Evolutionary conservation across 2,888 invertebrate genomes (phyloP), one percentile per base, ranked within the genome.

Genomic region (Calliopum simillimum): DNA sequence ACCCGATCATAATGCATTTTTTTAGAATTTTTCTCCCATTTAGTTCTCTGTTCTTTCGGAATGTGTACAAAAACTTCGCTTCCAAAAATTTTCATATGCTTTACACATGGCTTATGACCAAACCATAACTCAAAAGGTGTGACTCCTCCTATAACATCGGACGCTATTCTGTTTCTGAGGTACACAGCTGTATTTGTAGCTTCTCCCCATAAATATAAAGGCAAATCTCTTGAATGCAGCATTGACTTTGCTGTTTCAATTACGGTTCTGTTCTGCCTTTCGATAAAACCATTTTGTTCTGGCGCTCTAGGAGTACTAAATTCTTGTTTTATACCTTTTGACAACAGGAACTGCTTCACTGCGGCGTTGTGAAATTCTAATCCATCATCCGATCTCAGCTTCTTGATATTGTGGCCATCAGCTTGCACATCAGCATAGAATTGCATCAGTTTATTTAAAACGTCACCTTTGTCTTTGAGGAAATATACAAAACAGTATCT

Each of bases 401-500:
- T 59, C 69, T 19, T 46, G 46, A 44, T 66, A 67, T 33, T 63
- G 69, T 44, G 69, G 44, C 71, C 69, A 71, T 16, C 65, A 47
- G 47, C 61, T 65, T 43, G 61, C 6, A 65, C 67, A 33, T 70
- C 72, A 43, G 61, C 64, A 23, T 47, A 58, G 47, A 72, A 73
- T 43, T 74, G 64, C 68, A 61, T 72, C 4, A 75, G 44, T 21
- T 62, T 58, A 19, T 70, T 33, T 3, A 71, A 53, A 33, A 74
- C 72, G 51, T 74, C 73, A 19, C 66, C 72, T 69, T 75, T 75
- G 33, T 74, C 62, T 55, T 75, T 75, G 3, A 73, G 21, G 53
- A 75, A 75, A 64, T 71, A 73, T n/a, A 73, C 72, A 58, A 62
- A 63, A 47, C 71, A 63, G 49, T 74, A 74, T 69, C 68, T 69